Base-by-base conservation (phyloP, 2,797 vertebrate species). In the Sebastes matsubarae region DNA sequence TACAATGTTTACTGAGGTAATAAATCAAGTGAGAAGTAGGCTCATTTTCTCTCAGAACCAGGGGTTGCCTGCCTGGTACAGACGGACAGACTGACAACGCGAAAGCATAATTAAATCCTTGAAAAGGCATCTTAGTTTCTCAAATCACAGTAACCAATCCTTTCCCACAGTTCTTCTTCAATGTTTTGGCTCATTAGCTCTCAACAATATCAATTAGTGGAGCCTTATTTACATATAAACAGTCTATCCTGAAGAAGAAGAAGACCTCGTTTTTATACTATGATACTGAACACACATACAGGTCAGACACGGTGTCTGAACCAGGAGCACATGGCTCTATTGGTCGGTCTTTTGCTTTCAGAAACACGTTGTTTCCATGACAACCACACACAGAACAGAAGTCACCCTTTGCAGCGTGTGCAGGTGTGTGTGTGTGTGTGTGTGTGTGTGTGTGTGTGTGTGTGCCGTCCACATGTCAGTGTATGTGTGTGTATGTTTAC, bases 341-440 rank as follows among this genome's bases (percentile, higher is more conserved):
- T 69, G 18, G 6, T 73, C 16, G 2, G 9, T 25, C 24, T 75
- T 54, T 72, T 50, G 36, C 29, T 52, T 61, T 60, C 7, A 87
- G 79, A 84, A 86, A 85, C 69, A 65, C 22, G 42, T 68, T 68
- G 91, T 94, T 89, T 78, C 88, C 88, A 93, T 93, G 90, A 88
- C 88, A 92, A 94, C 93, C 73, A 78, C 75, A 68, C 73, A 81
- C 72, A 72, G 65, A 75, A 67, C 36, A 38, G 36, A 13, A 13
- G 32, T 71, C 75, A 57, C 34, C 77, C 29, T 24, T 22, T 63
- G 71, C 20, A 32, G 30, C 20, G 2, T 50, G 36, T 22, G 36
- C 29, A 30, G 60, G 32, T 14, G 65, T 63, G 10, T 24, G 13
- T 14, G 10, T 52, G 72, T 38, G 50, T 24, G 8, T 50, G 24